phyloP scores from a whole-genome alignment of 2,797 vertebrate genomes.

The Staurois parvus region DNA sequence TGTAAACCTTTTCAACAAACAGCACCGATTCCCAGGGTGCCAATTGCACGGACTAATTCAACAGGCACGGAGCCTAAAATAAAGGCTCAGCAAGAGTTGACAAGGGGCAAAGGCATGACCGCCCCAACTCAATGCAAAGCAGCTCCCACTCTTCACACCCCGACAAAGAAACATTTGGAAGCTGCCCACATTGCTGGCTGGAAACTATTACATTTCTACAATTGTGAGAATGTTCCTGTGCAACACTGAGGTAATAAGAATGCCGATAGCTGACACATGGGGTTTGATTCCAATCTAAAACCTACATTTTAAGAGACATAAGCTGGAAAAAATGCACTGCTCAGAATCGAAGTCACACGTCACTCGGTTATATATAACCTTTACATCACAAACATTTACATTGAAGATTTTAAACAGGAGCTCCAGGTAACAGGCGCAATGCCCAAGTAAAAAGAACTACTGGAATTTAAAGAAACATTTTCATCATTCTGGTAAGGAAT shows the following conservation, averaged over 20 bases:
- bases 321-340: background rate
- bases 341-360: too few species aligned
- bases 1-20: constrained; percentile 3
- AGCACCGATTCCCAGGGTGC: constrained; percentile 27
- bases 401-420: too few species aligned
- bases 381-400: background rate
- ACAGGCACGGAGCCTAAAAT: constrained; percentile 29
- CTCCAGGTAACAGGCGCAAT: too few species aligned
- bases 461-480: too few species aligned
- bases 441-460: too few species aligned
- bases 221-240: constrained; percentile 38
- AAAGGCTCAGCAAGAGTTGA: constrained; percentile 48
- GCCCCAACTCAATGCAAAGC: constrained; percentile 33
- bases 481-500: too few species aligned
- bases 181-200: constrained; percentile 60
- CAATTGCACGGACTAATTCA: constrained; percentile 38
- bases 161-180: constrained; percentile 54
- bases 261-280: constrained; percentile 11
- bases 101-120: constrained; percentile 48
- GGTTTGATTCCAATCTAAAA: constrained; percentile 28
- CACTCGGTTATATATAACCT: background rate
- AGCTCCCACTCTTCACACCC: constrained; percentile 41
- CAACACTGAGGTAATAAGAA: constrained; percentile 11
- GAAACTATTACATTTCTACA: constrained; percentile 49
- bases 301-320: constrained; percentile 5